Percentiles rank a stretch among this genome's conserved stretches.
Evolutionary conservation across 1,140 invertebrate species (phyloP).

Genomic region (Linepithema humile): DNA sequence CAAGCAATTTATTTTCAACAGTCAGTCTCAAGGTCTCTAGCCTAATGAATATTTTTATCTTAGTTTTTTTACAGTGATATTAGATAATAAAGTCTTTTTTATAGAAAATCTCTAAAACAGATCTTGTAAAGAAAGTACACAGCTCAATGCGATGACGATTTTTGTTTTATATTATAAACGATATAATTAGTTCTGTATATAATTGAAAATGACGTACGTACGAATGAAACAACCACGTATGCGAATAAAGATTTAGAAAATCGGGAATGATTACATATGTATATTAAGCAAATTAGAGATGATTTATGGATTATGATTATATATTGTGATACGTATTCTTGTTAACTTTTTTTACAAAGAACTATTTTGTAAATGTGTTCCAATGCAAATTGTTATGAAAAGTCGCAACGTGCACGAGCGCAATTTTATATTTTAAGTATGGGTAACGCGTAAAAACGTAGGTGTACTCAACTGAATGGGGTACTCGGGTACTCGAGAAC

Average conservation of each 20-base stretch:
- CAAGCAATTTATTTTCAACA: constrained; percentile 10
- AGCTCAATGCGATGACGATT: background rate
- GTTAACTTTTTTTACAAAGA: constrained; percentile 37
- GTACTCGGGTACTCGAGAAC: background rate
- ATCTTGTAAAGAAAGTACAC: background rate
- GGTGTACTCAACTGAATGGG: background rate
- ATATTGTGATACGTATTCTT: constrained; percentile 4
- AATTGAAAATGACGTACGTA: background rate
- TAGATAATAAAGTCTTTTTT: background rate
- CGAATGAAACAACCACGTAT: background rate
- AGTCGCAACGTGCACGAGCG: background rate
- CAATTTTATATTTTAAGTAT: constrained; percentile 35
- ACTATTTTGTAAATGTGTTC: constrained; percentile 27
- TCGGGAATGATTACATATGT: background rate
- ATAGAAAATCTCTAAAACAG: background rate
- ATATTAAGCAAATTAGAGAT: constrained; percentile 40
- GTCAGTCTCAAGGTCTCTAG: too few relatives aligned
- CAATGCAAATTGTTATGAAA: constrained; percentile 10
- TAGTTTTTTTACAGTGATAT: background rate
- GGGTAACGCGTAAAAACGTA: background rate
- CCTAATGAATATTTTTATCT: constrained; percentile 11
- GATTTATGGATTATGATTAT: constrained; percentile 12
- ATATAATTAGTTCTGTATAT: background rate
- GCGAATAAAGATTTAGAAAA: constrained; percentile 1
- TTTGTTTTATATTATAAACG: background rate